phyloP scores from a whole-genome alignment of 1,140 invertebrate genomes.

The Antheraea pernyi region DNA sequence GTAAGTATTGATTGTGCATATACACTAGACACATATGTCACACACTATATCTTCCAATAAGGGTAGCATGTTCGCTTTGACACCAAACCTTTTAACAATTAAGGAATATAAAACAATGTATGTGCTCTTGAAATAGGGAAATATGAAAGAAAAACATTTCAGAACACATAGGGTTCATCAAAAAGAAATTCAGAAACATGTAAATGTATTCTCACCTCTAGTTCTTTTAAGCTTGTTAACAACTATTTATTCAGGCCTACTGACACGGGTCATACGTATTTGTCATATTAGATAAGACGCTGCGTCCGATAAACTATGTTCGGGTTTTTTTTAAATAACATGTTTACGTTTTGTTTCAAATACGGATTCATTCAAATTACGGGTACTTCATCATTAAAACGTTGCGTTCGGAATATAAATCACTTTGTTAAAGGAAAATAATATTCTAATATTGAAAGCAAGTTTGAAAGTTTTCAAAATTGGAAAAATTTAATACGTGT shows the following conservation, averaged over 20 bases:
- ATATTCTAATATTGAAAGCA: neutral
- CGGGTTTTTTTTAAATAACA: conserved; percentile 12
- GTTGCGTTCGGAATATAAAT: conserved; percentile 4
- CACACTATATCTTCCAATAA: too few species aligned
- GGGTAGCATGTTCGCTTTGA: too few species aligned
- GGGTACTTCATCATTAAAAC: neutral
- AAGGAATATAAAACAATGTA: too few species aligned
- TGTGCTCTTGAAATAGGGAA: too few species aligned
- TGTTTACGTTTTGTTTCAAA: conserved; percentile 5
- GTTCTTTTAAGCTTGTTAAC: neutral
- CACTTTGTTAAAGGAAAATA: neutral
- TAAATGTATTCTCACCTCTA: too few species aligned
- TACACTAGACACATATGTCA: too few species aligned
- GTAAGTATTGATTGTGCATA: too few species aligned
- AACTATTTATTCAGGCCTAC: neutral
- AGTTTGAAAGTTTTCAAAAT: conserved; percentile 8
- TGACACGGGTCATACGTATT: conserved; percentile 4
- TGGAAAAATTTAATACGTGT: neutral
- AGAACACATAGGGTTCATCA: too few species aligned
- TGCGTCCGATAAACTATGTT: conserved; percentile 11
- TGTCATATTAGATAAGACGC: conserved; percentile 9
- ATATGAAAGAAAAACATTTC: too few species aligned
- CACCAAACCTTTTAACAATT: too few species aligned
- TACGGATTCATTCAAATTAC: neutral
- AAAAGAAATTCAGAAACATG: too few species aligned